Evolutionary conservation across 2,888 invertebrate genomes (phyloP).

Genomic region (Acrobasis repandana): DNA sequence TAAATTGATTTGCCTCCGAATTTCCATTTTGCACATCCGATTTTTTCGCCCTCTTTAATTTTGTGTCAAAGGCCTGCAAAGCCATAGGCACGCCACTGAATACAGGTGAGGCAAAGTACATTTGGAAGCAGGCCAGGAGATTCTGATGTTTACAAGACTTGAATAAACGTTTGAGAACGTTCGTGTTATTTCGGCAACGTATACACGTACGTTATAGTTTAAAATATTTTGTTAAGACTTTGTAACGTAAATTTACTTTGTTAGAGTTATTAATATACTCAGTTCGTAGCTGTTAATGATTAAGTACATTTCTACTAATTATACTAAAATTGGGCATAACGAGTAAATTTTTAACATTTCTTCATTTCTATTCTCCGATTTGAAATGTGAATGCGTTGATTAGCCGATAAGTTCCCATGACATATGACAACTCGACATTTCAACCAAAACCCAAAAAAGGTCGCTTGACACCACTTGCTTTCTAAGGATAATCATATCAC

Average conservation of each 20-base stretch:
- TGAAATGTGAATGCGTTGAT: too few species aligned
- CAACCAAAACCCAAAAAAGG: too few species aligned
- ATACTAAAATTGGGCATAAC: not conserved
- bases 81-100: conserved; percentile 20
- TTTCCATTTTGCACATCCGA: not conserved
- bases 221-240: not conserved
- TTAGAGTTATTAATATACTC: not conserved
- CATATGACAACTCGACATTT: too few species aligned
- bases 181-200: conserved; percentile 7
- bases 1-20: too few species aligned
- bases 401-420: too few species aligned
- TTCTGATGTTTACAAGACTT: conserved; percentile 24
- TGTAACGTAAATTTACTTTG: not conserved
- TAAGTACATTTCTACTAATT: not conserved
- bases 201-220: not conserved
- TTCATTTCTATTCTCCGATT: too few species aligned
- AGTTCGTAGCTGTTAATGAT: not conserved
- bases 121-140: conserved; percentile 30
- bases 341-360: too few species aligned
- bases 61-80: not conserved
- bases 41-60: not conserved
- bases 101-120: conserved; percentile 29
- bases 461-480: too few species aligned
- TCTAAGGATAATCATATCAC: too few species aligned
- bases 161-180: conserved; percentile 6